A percentile compares a stretch with the other conserved stretches of the same genome.
phyloP scores from a whole-genome alignment of 1,140 invertebrate species.

The Pseudoatta argentina region DNA sequence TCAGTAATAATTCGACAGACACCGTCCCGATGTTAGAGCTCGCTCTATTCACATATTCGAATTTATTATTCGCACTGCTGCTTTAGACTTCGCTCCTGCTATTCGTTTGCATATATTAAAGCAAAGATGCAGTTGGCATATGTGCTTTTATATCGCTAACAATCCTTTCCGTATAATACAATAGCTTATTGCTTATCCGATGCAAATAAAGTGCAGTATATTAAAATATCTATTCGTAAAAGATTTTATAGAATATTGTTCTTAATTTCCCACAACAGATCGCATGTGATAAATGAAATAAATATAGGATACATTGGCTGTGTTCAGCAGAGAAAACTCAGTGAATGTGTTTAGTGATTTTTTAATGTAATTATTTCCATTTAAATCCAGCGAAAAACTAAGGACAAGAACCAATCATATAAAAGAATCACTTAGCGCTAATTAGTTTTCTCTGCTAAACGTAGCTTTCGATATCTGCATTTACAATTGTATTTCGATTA shows the following conservation, averaged over 20 bases:
- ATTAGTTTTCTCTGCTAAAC: too few species aligned
- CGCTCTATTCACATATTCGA: slow-evolving; percentile 44
- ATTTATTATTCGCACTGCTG: slow-evolving; percentile 36
- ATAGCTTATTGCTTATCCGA: slow-evolving; percentile 22
- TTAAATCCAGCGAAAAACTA: too few species aligned
- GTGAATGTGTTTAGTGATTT: too few species aligned
- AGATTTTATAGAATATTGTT: background rate
- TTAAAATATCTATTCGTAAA: background rate
- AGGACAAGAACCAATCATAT: too few species aligned
- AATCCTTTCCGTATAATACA: slow-evolving; percentile 24
- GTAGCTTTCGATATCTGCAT: background rate
- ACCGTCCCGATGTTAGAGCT: background rate
- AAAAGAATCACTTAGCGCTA: too few species aligned
- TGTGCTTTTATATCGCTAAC: background rate
- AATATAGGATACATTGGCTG: too few species aligned
- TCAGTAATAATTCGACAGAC: slow-evolving; percentile 51
- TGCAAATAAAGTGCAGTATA: background rate
- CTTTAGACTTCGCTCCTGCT: slow-evolving; percentile 7
- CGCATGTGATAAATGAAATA: background rate
- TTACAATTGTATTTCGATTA: background rate
- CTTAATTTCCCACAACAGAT: background rate
- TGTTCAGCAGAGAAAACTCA: too few species aligned
- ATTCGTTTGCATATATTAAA: slow-evolving; percentile 30
- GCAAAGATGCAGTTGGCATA: background rate
- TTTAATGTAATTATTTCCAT: too few species aligned